Evolutionary conservation across 1,140 invertebrate species (phyloP), one percentile per base, ranked within the genome.

Genomic region (Microplitis mediator): DNA sequence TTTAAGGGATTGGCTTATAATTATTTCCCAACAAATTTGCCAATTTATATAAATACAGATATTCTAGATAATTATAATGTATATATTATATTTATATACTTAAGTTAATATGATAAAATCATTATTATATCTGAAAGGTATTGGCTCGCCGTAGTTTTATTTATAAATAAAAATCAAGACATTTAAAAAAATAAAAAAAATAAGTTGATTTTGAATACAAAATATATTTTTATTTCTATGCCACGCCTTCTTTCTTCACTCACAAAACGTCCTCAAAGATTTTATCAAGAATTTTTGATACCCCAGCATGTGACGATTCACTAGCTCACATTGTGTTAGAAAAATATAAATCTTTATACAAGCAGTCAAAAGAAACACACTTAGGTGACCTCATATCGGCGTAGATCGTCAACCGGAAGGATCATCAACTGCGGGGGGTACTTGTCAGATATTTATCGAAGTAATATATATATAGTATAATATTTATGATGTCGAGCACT

Each of bases 361-460:
- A 45, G 39, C 11, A 45, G 39, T 45, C 39, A 45, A 45, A 45
- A 61, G 60, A 56, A 16, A 56, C 14, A 14, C 52, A 23, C n/a
- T 23, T 23, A 14, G 52, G 52, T 56, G 52, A 56, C 52, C 32
- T 61, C 16, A 61, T 61, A 45, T 45, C 39, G 39, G 39, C 13
- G 32, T 35, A 61, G 11, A 32, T 61, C 23, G 32, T 61, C 32
- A 23, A 61, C 60, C 60, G 60, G 60, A 61, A 61, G 23, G 60
- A 61, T 31, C 60, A 32, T 35, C 60, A 32, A 35, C 60, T 32
- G 16, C 52, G 23, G 60, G 60, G 35, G 35, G 34, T 35, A 64
- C 62, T 35, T 64, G 62, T 64, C 62, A 39, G 62, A 64, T 64
- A 64, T 34, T 23, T 64, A 64, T 64, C 62, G 6, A 11, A 39